Conservation (phyloP, 1,140 invertebrate genomes). For the Antheraea pernyi region DNA sequence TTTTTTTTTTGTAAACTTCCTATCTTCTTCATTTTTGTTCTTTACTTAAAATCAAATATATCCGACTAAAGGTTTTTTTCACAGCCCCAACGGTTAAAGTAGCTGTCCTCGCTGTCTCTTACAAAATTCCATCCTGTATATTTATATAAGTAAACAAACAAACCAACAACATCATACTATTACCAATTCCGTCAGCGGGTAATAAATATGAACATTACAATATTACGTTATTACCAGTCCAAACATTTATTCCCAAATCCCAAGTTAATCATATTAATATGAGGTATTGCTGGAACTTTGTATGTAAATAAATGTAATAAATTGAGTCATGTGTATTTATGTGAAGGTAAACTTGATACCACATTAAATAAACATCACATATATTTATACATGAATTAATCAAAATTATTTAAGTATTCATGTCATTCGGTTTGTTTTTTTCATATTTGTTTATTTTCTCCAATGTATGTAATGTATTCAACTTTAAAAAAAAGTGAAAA, state of each 20-base stretch:
- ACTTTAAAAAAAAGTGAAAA: no score
- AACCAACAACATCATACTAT: background rate
- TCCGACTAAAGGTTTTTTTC: no score
- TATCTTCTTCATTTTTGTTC: no score
- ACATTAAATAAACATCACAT: background rate
- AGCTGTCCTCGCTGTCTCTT: no score
- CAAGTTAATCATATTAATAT: conserved; percentile 5
- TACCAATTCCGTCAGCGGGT: background rate
- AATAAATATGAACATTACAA: background rate
- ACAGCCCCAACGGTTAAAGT: no score
- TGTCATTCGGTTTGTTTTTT: no score
- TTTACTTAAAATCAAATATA: no score
- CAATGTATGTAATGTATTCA: no score
- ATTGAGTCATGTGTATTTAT: background rate
- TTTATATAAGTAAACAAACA: background rate
- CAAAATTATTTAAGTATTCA: no score
- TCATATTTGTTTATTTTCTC: no score
- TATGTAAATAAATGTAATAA: background rate
- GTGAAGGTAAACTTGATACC: background rate
- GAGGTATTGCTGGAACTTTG: background rate
- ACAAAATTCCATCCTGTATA: no score
- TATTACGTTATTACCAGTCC: background rate
- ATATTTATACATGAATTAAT: background rate
- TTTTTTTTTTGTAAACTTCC: no score
- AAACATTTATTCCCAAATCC: conserved; percentile 4